Conservation (phyloP, 2,797 vertebrate genomes). For the Fringilla coelebs region DNA sequence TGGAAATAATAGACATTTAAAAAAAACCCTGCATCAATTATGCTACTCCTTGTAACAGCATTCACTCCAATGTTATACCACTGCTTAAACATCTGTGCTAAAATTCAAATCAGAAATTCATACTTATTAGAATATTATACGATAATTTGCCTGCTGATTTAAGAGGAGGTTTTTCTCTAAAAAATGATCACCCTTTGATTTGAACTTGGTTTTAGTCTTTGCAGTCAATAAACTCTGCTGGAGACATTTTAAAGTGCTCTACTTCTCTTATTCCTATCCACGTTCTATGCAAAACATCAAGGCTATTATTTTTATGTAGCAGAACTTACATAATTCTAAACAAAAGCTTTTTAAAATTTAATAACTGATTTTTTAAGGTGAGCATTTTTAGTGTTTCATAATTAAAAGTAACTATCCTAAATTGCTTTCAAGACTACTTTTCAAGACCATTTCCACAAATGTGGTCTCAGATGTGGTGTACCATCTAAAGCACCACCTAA, state of each 20-base stretch:
- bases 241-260: background rate
- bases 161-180: background rate
- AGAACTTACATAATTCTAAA: background rate
- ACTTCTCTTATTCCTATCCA: background rate
- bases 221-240: background rate
- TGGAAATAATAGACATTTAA: background rate
- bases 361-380: background rate
- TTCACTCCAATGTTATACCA: background rate
- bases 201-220: background rate
- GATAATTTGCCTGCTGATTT: background rate
- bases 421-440: background rate
- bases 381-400: background rate
- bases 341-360: background rate
- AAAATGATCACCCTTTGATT: background rate
- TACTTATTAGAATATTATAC: background rate
- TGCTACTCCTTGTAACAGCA: background rate
- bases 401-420: background rate
- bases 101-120: slow-evolving; percentile 28
- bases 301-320: background rate
- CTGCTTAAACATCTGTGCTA: background rate
- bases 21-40: background rate
- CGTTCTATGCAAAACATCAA: background rate
- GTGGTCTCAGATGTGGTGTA: background rate
- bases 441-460: background rate
- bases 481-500: background rate